Conservation (phyloP, 2,888 invertebrate species). For the Leucoma salicis region DNA sequence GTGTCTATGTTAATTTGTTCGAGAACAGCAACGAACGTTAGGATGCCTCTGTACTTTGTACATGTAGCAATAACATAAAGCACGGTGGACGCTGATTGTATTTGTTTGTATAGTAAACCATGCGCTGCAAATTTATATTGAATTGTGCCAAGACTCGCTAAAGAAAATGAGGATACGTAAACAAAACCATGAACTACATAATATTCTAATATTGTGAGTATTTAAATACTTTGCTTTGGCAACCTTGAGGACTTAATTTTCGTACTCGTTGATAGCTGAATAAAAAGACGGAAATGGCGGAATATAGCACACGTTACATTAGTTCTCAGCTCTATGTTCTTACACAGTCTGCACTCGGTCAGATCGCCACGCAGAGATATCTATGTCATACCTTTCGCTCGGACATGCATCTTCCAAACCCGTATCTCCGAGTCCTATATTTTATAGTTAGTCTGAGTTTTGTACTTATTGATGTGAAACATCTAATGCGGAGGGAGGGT, state of each 20-base stretch:
- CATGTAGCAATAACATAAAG: not conserved
- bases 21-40: not conserved
- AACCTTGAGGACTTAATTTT: not conserved
- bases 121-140: conserved; percentile 2
- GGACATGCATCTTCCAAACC: too few species aligned
- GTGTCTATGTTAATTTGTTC: conserved; percentile 4
- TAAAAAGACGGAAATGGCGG: too few species aligned
- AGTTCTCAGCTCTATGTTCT: too few species aligned
- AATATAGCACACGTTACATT: too few species aligned
- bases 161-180: not conserved
- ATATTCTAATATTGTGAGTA: not conserved
- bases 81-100: not conserved
- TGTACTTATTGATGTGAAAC: too few species aligned
- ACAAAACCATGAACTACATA: not conserved
- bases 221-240: not conserved
- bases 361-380: too few species aligned
- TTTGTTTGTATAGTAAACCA: conserved; percentile 5
- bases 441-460: too few species aligned
- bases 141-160: not conserved
- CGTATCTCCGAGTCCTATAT: too few species aligned
- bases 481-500: too few species aligned
- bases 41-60: not conserved
- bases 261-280: too few species aligned
- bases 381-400: too few species aligned
- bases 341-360: too few species aligned